phyloP scores from a whole-genome alignment of 1,140 invertebrate species.

The Anastatus disparis region DNA sequence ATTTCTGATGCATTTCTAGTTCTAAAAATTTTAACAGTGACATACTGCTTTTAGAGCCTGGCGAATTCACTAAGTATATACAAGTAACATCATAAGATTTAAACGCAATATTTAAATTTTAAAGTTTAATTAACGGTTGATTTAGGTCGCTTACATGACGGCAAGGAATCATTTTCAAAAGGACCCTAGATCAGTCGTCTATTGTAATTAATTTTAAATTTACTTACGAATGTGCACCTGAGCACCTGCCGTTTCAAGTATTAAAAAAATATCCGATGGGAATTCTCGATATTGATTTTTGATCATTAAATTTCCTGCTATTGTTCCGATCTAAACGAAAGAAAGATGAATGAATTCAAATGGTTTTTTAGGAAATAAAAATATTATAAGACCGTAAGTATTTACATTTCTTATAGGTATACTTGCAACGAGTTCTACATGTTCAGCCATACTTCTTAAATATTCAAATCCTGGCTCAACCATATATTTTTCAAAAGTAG shows the following conservation, averaged over 20 bases:
- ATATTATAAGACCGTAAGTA: neutral
- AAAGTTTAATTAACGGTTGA: too few species aligned
- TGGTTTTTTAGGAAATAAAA: neutral
- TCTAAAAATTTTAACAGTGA: constrained; percentile 70
- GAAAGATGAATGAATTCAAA: neutral
- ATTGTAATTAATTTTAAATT: too few species aligned
- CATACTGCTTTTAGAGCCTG: too few species aligned
- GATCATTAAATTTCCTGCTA: constrained; percentile 84
- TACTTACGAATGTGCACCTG: constrained; percentile 71
- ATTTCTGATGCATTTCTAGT: constrained; percentile 72
- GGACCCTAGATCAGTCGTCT: too few species aligned
- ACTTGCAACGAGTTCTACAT: constrained; percentile 78
- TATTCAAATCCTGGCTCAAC: constrained; percentile 69
- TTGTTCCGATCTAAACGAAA: constrained; percentile 72
- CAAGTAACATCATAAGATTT: too few species aligned
- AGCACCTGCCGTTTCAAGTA: constrained; percentile 76
- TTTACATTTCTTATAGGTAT: constrained; percentile 78
- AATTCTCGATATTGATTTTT: constrained; percentile 78
- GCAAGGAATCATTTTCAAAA: too few species aligned
- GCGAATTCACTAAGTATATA: too few species aligned
- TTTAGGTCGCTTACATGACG: too few species aligned
- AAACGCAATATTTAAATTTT: too few species aligned
- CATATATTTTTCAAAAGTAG: constrained; percentile 69
- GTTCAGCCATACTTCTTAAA: constrained; percentile 69
- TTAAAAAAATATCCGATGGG: constrained; percentile 80